phyloP scores from a whole-genome alignment of 1,140 invertebrate species.

The Rhopalosiphum padi region DNA sequence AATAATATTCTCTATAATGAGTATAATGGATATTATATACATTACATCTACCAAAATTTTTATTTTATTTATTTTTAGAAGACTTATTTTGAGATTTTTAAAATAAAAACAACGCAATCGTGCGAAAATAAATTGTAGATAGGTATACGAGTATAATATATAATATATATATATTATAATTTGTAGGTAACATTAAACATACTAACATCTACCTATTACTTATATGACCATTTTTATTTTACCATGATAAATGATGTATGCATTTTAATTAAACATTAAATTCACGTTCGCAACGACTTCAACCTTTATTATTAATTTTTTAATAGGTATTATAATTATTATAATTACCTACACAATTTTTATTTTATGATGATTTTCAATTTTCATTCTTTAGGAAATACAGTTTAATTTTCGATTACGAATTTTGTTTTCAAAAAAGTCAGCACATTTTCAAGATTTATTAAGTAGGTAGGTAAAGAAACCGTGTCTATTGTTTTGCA shows the following conservation, averaged over 20 bases:
- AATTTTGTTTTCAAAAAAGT: background rate
- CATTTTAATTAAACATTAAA: background rate
- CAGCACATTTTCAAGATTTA: background rate
- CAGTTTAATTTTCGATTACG: background rate
- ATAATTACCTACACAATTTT: background rate
- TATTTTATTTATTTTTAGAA: too few relatives aligned
- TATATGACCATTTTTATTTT: background rate
- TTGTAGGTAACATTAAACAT: too few relatives aligned
- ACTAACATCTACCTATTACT: background rate
- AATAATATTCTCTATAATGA: too few relatives aligned
- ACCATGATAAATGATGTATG: background rate
- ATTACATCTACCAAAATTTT: too few relatives aligned
- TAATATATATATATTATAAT: too few relatives aligned
- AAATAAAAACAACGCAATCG: too few relatives aligned
- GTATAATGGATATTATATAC: too few relatives aligned
- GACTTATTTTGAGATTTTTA: too few relatives aligned
- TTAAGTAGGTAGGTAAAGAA: background rate
- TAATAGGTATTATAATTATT: background rate
- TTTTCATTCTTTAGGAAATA: background rate
- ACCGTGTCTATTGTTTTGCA: background rate
- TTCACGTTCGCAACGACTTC: accelerated
- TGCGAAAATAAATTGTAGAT: too few relatives aligned
- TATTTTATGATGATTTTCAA: background rate
- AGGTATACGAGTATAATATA: too few relatives aligned
- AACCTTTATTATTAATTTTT: background rate